Conservation (phyloP, 2,888 invertebrate genomes). For the Diaperis boleti region DNA sequence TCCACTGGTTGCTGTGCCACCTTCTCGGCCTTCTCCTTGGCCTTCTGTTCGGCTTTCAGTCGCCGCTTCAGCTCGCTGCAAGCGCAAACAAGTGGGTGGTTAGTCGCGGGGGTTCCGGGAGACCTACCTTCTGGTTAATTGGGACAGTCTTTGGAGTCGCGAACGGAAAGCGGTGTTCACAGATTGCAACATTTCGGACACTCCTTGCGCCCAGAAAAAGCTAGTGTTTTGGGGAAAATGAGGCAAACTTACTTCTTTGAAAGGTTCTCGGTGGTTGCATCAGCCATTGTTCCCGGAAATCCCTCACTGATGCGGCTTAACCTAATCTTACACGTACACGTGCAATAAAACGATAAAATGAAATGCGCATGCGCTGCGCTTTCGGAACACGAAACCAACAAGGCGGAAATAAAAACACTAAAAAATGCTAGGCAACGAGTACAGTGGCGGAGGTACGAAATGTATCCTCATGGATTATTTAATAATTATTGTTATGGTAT, state of each 20-base stretch:
- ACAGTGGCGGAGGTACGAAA: too few species aligned
- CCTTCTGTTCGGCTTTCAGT: slow-evolving; percentile 92
- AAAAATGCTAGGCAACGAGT: neutral
- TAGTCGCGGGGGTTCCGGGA: too few species aligned
- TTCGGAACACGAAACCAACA: neutral
- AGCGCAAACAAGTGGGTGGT: too few species aligned
- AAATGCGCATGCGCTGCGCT: slow-evolving; percentile 3
- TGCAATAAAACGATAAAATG: slow-evolving; percentile 16
- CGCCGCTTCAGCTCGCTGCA: slow-evolving; percentile 93
- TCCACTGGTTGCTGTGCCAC: slow-evolving; percentile 59
- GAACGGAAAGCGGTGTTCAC: slow-evolving; percentile 46
- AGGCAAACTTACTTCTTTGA: slow-evolving; percentile 60
- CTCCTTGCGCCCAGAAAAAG: too few species aligned
- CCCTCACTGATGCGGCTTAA: neutral
- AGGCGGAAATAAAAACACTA: neutral
- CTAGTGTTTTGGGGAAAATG: slow-evolving; percentile 7
- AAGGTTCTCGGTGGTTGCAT: slow-evolving; percentile 53
- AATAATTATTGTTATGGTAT: neutral
- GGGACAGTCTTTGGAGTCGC: slow-evolving; percentile 47
- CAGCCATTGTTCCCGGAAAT: slow-evolving; percentile 50
- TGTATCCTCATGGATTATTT: too few species aligned
- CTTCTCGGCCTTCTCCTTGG: slow-evolving; percentile 83
- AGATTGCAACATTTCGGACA: slow-evolving; percentile 51
- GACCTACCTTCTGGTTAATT: slow-evolving; percentile 58
- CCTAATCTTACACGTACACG: slow-evolving; percentile 29